Percentiles rank a stretch among this genome's conserved stretches.
Conservation (phyloP, 2,113 vertebrate genomes). For the Ploceus nigricollis region DNA sequence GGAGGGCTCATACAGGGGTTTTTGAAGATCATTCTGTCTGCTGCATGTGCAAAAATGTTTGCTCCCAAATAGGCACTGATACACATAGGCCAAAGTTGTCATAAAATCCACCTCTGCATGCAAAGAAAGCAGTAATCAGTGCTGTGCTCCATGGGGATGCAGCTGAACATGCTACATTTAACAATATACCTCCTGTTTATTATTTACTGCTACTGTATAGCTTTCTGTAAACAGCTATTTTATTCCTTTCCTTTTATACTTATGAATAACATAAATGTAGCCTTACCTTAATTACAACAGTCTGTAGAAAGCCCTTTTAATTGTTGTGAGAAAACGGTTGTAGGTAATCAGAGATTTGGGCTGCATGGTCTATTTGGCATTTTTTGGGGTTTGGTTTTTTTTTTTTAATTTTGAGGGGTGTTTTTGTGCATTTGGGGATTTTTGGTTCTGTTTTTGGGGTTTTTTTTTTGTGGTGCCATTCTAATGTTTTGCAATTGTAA, state of each 20-base stretch:
- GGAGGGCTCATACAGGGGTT: neutral
- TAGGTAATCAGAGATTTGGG: neutral
- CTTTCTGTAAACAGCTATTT: neutral
- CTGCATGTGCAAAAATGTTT: neutral
- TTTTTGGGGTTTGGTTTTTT: rapidly evolving
- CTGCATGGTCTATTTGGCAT: neutral
- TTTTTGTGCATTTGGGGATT: neutral
- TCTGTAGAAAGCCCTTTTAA: neutral
- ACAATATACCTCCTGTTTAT: conserved; percentile 37
- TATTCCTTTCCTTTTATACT: neutral
- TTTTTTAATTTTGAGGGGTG: neutral
- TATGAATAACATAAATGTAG: conserved; percentile 11
- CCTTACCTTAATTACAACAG: neutral
- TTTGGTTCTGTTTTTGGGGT: neutral
- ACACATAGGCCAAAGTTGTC: neutral
- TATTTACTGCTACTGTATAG: conserved; percentile 44
- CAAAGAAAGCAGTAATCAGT: neutral
- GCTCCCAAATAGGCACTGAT: neutral
- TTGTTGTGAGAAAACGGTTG: neutral
- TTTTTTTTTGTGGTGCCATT: conserved; percentile 1
- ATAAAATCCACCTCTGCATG: neutral
- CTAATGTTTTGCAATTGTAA: conserved; percentile 5
- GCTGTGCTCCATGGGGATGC: neutral
- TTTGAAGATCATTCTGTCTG: neutral
- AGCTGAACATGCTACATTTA: conserved; percentile 17